Evolutionary conservation across 2,113 vertebrate genomes (phyloP), one percentile per base, ranked within the genome.

Genomic region (Mormyrus lacerda): DNA sequence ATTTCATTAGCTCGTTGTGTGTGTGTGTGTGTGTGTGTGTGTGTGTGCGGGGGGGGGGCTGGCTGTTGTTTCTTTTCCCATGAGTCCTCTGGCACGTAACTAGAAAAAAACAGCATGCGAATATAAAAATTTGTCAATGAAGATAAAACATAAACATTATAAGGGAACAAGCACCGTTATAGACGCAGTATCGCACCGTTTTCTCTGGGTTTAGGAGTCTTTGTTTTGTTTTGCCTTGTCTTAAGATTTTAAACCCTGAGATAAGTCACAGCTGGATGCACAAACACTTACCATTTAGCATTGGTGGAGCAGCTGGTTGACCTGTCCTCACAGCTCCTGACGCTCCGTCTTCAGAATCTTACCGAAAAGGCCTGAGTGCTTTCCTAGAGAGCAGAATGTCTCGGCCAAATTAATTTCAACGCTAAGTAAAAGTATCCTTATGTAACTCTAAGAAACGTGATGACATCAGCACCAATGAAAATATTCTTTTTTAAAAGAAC

Each of bases 1-100:
- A 91, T 91, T 89, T 91, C 90, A 88, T 89, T 89, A 90, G 87
- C 87, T 76, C 10, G 61, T 85, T 48, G 35, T 19, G 53, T 85
- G 73, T 76, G 69, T n/a, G 89, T 90, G 87, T 89, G 86, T 55
- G 13, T 51, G 50, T 51, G 50, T 17, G 50, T 51, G 47, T 2
- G 47, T 48, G 42, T 44, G 3, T 44, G 42, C 5, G 47, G 4
- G 8, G 4, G 47, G 44, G 87, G 91, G 87, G 11, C n/a, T 31
- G 5, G 51, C 6, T n/a, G 4, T 50, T 31, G 21, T 51, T 51
- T 84, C 82, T 42, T 42, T 47, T 53, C 3, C 11, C 50, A 2
- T 31, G 48, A 51, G 48, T 31, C 47, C 8, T 51, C 4, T 35
- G 4, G 27, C 27, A 86, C 27, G 53, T 86, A 35, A 31, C 44